A percentile compares a stretch with the other conserved stretches of the same genome.
These are phyloP conservation scores for Cecropterus lyciades DNA, from an alignment of 1,140 invertebrate genomes.

Conservation along the genomic window DNA sequence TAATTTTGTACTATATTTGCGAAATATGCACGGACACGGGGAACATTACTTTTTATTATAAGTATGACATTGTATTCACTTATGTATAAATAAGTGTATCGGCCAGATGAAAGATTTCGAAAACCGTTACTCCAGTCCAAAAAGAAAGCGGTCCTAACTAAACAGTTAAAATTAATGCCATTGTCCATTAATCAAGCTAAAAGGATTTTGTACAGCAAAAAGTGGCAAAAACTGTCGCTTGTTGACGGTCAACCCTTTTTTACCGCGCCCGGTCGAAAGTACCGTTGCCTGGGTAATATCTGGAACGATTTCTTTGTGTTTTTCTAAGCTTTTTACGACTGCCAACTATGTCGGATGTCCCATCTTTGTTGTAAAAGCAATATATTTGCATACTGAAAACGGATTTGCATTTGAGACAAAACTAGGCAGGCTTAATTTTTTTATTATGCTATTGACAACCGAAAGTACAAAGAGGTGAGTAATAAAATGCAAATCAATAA, in stretches of 20 bases:
- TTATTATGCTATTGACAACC: slow-evolving; percentile 49
- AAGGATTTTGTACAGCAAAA: slow-evolving; percentile 61
- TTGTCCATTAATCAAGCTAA: slow-evolving; percentile 78
- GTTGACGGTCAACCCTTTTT: slow-evolving; percentile 70
- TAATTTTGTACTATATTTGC: no score
- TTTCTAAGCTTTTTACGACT: slow-evolving; percentile 72
- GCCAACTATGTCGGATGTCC: slow-evolving; percentile 47
- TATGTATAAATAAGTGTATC: slow-evolving; percentile 15
- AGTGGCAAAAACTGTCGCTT: slow-evolving; percentile 53
- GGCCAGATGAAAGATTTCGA: slow-evolving; percentile 48
- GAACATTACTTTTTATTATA: no score
- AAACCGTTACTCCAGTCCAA: slow-evolving; percentile 53
- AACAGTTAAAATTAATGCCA: slow-evolving; percentile 67
- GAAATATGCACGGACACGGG: no score
- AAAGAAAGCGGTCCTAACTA: slow-evolving; percentile 50
- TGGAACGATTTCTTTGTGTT: slow-evolving; percentile 64
- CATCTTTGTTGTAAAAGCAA: slow-evolving; percentile 54
- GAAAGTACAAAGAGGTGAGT: slow-evolving; percentile 60
- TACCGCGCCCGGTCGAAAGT: slow-evolving; percentile 43
- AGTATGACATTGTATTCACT: no score
- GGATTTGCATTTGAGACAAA: slow-evolving; percentile 65
- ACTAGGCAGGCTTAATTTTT: slow-evolving; percentile 54
- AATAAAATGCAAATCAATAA: slow-evolving; percentile 72
- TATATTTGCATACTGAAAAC: slow-evolving; percentile 75
- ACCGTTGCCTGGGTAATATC: slow-evolving; percentile 67